Conservation (phyloP, 2,888 invertebrate species). For the Griposia aprilina region DNA sequence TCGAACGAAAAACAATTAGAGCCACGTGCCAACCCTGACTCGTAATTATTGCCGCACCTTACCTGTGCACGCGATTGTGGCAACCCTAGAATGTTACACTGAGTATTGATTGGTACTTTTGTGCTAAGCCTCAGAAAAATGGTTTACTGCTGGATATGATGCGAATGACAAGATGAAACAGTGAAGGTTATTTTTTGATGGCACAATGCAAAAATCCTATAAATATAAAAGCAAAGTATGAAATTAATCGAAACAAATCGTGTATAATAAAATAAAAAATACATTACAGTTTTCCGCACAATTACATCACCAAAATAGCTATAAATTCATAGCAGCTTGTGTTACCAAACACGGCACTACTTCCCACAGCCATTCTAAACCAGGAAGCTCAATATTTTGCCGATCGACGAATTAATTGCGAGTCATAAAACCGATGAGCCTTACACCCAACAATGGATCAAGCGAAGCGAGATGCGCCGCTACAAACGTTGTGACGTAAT, state of each 20-base stretch:
- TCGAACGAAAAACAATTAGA: constrained; percentile 81
- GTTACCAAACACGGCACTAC: constrained; percentile 37
- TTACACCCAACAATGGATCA: constrained; percentile 74
- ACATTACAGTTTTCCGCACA: constrained; percentile 35
- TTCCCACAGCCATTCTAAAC: constrained; percentile 69
- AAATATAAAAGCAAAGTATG: background rate
- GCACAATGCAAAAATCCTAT: background rate
- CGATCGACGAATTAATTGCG: constrained; percentile 83
- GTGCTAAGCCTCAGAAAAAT: background rate
- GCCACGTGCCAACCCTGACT: constrained; percentile 82
- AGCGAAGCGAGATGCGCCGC: constrained; percentile 77
- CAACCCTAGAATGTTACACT: constrained; percentile 41
- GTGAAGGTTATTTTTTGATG: no score
- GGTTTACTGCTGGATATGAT: background rate
- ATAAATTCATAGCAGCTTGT: constrained; percentile 45
- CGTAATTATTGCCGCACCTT: constrained; percentile 73
- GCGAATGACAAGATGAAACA: background rate
- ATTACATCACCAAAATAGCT: constrained; percentile 31
- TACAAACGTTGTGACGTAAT: constrained; percentile 81
- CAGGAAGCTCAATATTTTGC: constrained; percentile 79
- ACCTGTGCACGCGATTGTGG: constrained; percentile 72
- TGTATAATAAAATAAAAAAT: constrained; percentile 2
- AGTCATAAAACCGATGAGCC: constrained; percentile 85
- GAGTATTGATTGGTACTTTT: constrained; percentile 27
- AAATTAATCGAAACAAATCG: background rate